Percentiles rank a stretch among this genome's conserved stretches.
phyloP scores from a whole-genome alignment of 1,140 invertebrate species.

The Ceratosolen fusciceps region DNA sequence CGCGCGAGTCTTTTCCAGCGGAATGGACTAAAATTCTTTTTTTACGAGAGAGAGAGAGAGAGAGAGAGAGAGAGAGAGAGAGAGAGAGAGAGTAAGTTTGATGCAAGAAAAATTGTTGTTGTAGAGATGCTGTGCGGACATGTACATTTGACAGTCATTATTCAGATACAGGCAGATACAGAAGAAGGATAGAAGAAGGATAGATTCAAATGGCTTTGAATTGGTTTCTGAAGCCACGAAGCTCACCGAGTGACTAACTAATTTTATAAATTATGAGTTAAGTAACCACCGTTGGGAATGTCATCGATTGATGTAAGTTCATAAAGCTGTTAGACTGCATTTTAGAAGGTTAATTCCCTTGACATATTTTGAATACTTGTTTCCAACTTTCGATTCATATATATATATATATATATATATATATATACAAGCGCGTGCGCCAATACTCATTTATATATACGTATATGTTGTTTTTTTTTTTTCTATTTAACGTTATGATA shows the following conservation, averaged over 20 bases:
- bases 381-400: slow-evolving; percentile 27
- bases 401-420: too few relatives aligned
- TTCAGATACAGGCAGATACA: too few relatives aligned
- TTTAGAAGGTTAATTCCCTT: slow-evolving; percentile 44
- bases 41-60: too few relatives aligned
- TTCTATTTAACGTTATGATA: background rate
- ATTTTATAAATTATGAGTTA: slow-evolving; percentile 26
- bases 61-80: too few relatives aligned
- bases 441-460: too few relatives aligned
- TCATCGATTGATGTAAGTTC: slow-evolving; percentile 33
- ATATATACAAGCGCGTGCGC: too few relatives aligned
- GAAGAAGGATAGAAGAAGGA: too few relatives aligned
- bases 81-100: too few relatives aligned
- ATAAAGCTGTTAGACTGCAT: slow-evolving; percentile 28
- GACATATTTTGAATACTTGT: slow-evolving; percentile 33
- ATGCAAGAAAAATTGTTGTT: background rate
- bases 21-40: too few relatives aligned
- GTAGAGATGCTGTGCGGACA: background rate
- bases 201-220: background rate
- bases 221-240: background rate
- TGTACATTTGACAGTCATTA: background rate
- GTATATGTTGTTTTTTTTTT: background rate
- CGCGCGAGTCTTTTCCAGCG: too few relatives aligned
- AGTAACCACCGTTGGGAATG: slow-evolving; percentile 31
- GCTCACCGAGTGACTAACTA: background rate